These are phyloP conservation scores for Anneissia japonica DNA, from an alignment of 35 echinoderm and acorn worm genomes.

Conservation along the genomic window DNA sequence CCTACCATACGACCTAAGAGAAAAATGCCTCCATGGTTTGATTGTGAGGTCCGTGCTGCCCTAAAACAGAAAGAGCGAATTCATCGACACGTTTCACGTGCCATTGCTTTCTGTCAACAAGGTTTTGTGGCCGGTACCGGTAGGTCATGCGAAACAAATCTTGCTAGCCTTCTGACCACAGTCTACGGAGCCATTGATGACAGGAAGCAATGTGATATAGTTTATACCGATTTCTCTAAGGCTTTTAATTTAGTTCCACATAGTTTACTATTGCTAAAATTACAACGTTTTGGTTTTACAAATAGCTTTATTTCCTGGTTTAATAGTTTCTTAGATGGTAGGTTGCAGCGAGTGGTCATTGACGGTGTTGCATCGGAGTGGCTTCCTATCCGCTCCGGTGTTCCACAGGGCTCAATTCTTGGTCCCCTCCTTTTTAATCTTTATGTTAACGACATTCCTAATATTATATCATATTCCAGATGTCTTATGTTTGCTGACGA, in stretches of 20 bases:
- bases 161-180: no score
- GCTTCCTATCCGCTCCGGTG: background rate
- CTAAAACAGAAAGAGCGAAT: conserved; percentile 1
- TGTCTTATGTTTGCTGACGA: no score
- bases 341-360: background rate
- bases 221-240: background rate
- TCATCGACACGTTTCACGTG: background rate
- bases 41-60: background rate
- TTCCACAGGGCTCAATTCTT: no score
- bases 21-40: conserved; percentile 8
- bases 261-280: background rate
- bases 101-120: no score
- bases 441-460: background rate
- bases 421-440: background rate
- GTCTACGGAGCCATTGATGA: background rate
- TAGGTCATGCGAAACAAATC: no score
- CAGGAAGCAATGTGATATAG: background rate
- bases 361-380: background rate
- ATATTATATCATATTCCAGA: no score
- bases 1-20: conserved; percentile 1
- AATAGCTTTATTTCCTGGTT: background rate
- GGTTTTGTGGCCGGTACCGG: no score
- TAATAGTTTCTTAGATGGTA: background rate
- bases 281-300: background rate
- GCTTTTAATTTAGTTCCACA: background rate